These are phyloP conservation scores for Physocephala rufipes DNA, from an alignment of 2,888 invertebrate genomes.

Conservation along the genomic window DNA sequence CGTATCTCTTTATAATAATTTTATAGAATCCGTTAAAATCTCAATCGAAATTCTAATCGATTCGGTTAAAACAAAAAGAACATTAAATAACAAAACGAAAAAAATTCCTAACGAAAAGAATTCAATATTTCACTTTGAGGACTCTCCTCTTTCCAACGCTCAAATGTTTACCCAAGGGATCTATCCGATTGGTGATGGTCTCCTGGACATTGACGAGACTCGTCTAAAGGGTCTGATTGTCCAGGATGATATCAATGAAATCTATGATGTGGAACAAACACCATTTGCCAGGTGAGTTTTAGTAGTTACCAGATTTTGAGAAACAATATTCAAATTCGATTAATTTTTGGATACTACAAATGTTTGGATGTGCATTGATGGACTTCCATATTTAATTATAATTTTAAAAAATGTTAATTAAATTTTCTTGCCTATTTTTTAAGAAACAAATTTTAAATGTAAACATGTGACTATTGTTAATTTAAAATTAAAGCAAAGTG, in stretches of 20 bases:
- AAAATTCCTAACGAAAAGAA: constrained; percentile 23
- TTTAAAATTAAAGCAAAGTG: too few relatives aligned
- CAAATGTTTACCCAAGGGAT: constrained; percentile 65
- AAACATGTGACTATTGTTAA: too few relatives aligned
- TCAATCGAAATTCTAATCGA: not conserved
- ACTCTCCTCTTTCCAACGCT: too few relatives aligned
- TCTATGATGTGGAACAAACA: constrained; percentile 83
- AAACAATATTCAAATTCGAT: too few relatives aligned
- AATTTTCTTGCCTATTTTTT: too few relatives aligned
- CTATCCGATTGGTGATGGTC: constrained; percentile 72
- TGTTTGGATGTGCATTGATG: too few relatives aligned
- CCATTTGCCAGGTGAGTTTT: constrained; percentile 84
- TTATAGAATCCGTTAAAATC: not conserved
- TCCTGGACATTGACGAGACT: constrained; percentile 77
- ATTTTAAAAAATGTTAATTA: too few relatives aligned
- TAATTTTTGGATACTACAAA: too few relatives aligned
- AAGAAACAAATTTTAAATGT: too few relatives aligned
- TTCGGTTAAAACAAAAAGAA: constrained; percentile 3
- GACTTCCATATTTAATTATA: too few relatives aligned
- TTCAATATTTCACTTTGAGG: constrained; percentile 34
- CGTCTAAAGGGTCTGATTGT: constrained; percentile 75
- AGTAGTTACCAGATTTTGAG: too few relatives aligned
- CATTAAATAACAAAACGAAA: constrained; percentile 16
- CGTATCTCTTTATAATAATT: not conserved
- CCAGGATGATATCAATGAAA: constrained; percentile 77